Evolutionary conservation across 2,113 vertebrate genomes (phyloP).

Genomic region (Patagioenas fasciata): DNA sequence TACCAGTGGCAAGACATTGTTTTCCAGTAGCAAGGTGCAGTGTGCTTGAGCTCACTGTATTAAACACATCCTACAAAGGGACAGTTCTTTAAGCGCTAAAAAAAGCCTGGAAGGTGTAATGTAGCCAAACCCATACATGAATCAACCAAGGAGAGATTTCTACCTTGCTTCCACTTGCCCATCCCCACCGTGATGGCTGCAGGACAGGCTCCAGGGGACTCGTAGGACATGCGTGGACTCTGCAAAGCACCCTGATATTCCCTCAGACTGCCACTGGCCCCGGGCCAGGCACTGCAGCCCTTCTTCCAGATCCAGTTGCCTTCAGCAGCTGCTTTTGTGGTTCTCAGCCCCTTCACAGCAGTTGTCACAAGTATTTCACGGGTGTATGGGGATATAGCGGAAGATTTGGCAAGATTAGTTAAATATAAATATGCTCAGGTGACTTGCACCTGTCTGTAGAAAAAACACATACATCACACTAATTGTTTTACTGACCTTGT

Average conservation of each 20-base stretch:
- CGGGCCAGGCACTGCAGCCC: background rate
- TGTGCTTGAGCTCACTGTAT: background rate
- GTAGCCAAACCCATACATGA: background rate
- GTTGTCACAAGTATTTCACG: background rate
- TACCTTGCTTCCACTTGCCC: no score
- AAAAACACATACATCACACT: no score
- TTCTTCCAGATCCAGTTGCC: background rate
- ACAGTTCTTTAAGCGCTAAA: fast-evolving
- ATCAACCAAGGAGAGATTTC: background rate
- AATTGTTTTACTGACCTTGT: no score
- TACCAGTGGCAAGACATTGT: fast-evolving
- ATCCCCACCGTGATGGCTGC: no score
- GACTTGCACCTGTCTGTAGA: no score
- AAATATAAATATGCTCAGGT: no score
- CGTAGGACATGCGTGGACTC: fast-evolving
- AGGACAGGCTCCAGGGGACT: no score
- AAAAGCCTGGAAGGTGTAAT: fast-evolving
- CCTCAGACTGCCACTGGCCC: background rate
- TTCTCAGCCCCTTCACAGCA: background rate
- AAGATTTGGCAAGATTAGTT: no score
- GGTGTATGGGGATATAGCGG: no score
- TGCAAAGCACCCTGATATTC: fast-evolving
- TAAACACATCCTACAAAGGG: background rate
- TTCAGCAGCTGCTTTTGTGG: background rate
- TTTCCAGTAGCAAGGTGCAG: fast-evolving